A percentile compares a stretch with the other conserved stretches of the same genome.
These are phyloP conservation scores for Colletes latitarsis DNA, from an alignment of 1,140 invertebrate genomes.

Conservation along the genomic window DNA sequence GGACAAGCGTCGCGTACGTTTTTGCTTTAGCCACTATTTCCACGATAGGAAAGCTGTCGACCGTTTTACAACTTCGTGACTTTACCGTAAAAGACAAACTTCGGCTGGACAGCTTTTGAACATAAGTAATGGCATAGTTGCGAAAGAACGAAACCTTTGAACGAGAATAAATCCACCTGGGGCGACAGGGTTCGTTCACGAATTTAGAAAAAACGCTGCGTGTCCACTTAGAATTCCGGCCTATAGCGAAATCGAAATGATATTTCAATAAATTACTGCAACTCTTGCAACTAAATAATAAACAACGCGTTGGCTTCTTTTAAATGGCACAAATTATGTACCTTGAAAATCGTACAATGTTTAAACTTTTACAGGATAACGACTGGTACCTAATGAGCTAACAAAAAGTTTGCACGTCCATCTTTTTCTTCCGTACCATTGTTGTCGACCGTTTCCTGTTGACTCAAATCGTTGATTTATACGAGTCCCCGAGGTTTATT, in stretches of 20 bases:
- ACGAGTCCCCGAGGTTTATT: neutral
- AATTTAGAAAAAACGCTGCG: too few relatives aligned
- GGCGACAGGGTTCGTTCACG: too few relatives aligned
- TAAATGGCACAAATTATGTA: too few relatives aligned
- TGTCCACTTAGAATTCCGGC: too few relatives aligned
- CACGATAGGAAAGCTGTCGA: neutral
- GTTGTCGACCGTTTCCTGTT: neutral
- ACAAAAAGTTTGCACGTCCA: neutral
- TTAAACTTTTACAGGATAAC: too few relatives aligned
- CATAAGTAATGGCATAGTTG: neutral
- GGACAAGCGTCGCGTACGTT: neutral
- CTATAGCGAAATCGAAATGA: too few relatives aligned
- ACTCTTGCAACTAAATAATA: too few relatives aligned
- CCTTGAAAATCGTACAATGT: too few relatives aligned
- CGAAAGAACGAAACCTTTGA: neutral
- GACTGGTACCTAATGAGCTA: too few relatives aligned
- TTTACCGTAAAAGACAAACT: neutral
- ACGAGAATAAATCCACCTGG: neutral
- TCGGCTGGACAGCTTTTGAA: neutral
- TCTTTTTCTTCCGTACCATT: neutral
- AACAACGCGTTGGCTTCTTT: too few relatives aligned
- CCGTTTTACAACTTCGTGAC: neutral
- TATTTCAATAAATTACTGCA: too few relatives aligned
- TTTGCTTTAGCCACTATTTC: neutral
- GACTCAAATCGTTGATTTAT: neutral